Percentiles rank a stretch among this genome's conserved stretches.
Conservation (phyloP, 2,888 invertebrate species). For the Norana najaformis region DNA sequence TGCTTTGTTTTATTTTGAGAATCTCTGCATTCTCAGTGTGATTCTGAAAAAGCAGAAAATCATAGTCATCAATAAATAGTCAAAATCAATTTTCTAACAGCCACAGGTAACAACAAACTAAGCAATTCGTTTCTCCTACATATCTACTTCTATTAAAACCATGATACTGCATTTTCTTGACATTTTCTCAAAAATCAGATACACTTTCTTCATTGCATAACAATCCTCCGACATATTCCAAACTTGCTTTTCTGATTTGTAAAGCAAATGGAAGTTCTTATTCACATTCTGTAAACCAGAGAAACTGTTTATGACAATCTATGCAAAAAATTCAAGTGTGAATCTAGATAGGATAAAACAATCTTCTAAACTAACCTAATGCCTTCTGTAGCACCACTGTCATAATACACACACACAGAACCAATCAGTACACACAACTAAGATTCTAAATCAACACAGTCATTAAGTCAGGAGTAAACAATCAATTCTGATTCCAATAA, state of each 20-base stretch:
- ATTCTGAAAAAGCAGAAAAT: constrained; percentile 54
- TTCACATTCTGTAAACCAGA: background rate
- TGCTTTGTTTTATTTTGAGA: constrained; percentile 99
- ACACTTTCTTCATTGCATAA: background rate
- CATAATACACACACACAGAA: constrained; percentile 10
- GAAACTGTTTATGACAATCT: background rate
- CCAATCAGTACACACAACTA: background rate
- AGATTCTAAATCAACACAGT: background rate
- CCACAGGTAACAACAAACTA: background rate
- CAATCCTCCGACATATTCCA: background rate
- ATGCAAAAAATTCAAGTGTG: background rate
- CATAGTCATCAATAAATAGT: background rate
- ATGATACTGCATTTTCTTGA: background rate
- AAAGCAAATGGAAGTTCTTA: background rate
- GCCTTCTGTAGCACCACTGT: constrained; percentile 7
- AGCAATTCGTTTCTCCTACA: background rate
- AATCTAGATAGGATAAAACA: constrained; percentile 5
- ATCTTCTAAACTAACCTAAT: constrained; percentile 13
- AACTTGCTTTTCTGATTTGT: constrained; percentile 14
- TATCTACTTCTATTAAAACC: background rate
- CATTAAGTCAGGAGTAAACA: background rate
- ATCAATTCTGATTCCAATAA: background rate
- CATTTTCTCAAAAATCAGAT: background rate
- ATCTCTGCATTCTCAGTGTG: constrained; percentile 98
- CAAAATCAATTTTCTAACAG: background rate